Conservation (phyloP, 2,113 vertebrate species). For the Dicerorhinus sumatrensis region DNA sequence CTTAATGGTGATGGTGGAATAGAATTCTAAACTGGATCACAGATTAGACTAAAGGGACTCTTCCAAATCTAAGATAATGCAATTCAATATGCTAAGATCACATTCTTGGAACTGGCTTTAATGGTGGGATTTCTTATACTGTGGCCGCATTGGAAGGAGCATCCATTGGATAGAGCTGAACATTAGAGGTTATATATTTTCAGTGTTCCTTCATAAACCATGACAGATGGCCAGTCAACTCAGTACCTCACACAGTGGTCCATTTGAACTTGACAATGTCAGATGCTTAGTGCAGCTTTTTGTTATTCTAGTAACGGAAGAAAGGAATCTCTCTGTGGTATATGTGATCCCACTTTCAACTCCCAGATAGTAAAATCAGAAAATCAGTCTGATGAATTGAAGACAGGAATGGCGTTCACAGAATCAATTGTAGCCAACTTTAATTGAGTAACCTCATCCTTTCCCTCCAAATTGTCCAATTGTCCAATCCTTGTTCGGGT, state of each 20-base stretch:
- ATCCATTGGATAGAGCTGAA: not conserved
- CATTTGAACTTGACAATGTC: not conserved
- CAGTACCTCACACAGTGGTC: not conserved
- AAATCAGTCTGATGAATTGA: not conserved
- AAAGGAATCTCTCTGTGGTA: not conserved
- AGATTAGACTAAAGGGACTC: not conserved
- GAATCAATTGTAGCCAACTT: not conserved
- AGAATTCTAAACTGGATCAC: not conserved
- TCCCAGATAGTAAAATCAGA: not conserved
- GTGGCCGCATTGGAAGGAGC: not conserved
- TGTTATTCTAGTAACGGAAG: not conserved
- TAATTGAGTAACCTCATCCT: not conserved
- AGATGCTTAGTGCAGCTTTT: not conserved
- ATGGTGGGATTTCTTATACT: not conserved
- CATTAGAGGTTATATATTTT: not conserved
- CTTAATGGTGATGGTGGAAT: not conserved
- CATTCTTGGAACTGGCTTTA: not conserved
- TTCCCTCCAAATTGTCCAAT: not conserved
- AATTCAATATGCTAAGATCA: not conserved
- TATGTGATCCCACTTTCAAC: not conserved
- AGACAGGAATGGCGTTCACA: not conserved
- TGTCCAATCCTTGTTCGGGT: not conserved
- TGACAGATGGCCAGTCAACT: not conserved
- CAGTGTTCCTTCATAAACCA: not conserved
- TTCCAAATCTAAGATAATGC: not conserved